These are phyloP conservation scores for Polylopha cassiicola DNA, from an alignment of 2,888 invertebrate genomes.

Conservation along the genomic window DNA sequence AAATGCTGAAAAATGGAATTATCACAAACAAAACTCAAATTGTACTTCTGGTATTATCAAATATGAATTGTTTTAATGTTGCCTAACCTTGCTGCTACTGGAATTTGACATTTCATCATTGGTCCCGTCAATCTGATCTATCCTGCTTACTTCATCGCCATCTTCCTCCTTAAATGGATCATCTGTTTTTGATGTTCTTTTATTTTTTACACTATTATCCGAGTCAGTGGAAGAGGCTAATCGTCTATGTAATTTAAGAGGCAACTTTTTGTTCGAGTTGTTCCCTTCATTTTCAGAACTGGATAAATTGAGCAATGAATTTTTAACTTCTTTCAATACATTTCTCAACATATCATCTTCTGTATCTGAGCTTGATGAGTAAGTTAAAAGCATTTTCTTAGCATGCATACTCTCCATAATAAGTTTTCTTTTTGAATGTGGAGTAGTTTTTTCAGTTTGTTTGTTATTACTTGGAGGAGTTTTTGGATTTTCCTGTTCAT, in stretches of 20 bases:
- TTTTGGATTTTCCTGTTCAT: constrained; percentile 32
- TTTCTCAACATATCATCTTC: constrained; percentile 49
- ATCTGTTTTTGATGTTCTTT: constrained; percentile 22
- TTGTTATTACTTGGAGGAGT: constrained; percentile 27
- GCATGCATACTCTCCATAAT: constrained; percentile 55
- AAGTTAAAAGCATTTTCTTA: constrained; percentile 51
- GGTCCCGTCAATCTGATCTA: constrained; percentile 30
- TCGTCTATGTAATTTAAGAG: no score
- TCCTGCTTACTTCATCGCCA: constrained; percentile 23
- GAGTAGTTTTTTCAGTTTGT: constrained; percentile 30
- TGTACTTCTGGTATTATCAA: no score
- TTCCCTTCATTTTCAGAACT: constrained; percentile 39
- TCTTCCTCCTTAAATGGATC: constrained; percentile 7
- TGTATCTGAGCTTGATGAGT: constrained; percentile 60
- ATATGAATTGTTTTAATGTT: constrained; percentile 10
- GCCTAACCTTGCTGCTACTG: constrained; percentile 62
- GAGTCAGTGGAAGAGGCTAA: constrained; percentile 33
- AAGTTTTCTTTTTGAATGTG: constrained; percentile 42
- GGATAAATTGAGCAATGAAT: constrained; percentile 38
- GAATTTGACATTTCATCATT: constrained; percentile 40
- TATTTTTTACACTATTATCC: constrained; percentile 28
- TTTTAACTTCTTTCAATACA: constrained; percentile 43
- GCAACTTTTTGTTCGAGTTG: constrained; percentile 11
- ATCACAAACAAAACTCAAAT: neutral
- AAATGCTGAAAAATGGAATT: no score